Conservation (phyloP, 1,140 invertebrate genomes). For the Sipha flava region DNA sequence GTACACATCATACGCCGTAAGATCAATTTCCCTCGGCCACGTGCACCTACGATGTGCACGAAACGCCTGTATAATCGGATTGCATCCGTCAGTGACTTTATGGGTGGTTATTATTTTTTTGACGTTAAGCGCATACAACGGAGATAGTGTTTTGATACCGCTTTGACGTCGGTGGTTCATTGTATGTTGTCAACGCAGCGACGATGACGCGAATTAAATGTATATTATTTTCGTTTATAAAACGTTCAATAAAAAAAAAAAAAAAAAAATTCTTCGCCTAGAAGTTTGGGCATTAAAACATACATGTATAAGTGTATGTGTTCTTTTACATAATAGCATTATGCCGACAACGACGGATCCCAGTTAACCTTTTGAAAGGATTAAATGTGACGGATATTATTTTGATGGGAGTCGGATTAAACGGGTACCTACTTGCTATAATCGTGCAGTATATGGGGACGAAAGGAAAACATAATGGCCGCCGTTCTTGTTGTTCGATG, state of each 20-base stretch:
- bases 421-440: conserved; percentile 3
- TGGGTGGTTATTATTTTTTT: background rate
- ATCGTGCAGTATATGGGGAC: background rate
- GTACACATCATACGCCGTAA: too few species aligned
- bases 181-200: background rate
- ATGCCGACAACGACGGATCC: background rate
- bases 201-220: background rate
- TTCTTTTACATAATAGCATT: conserved; percentile 17
- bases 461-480: conserved; percentile 11
- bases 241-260: background rate
- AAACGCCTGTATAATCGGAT: conserved; percentile 13
- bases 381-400: background rate
- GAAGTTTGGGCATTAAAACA: background rate
- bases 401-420: conserved; percentile 6
- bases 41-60: too few species aligned
- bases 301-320: background rate
- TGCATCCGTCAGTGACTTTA: background rate
- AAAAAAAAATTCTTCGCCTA: conserved; percentile 1
- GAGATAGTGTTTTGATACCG: conserved; percentile 2
- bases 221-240: background rate
- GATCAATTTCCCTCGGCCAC: too few species aligned
- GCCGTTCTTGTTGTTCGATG: background rate
- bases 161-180: background rate
- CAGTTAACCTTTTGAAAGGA: conserved; percentile 11
- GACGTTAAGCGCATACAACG: background rate